Conservation (phyloP, 2,797 vertebrate genomes). For the Cuculus canorus region DNA sequence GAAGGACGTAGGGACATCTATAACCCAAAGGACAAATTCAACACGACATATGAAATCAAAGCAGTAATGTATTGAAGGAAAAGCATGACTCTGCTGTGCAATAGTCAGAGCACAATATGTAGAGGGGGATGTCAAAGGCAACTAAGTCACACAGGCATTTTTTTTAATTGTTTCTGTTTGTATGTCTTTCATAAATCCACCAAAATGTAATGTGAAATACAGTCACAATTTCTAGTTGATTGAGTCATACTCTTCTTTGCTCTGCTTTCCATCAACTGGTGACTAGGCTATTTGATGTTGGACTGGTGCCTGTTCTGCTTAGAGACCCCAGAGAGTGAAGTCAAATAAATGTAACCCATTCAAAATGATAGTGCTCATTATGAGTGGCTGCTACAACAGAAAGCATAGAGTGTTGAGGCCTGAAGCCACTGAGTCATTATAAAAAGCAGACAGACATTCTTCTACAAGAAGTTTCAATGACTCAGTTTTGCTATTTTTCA, state of each 20-base stretch:
- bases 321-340: neutral
- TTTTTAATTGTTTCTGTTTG: neutral
- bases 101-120: neutral
- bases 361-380: neutral
- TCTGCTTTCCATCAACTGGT: neutral
- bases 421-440: accelerated
- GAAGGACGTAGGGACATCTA: neutral
- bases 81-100: neutral
- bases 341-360: neutral
- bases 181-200: neutral
- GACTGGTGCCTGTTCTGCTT: neutral
- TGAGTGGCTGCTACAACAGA: neutral
- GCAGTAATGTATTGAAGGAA: neutral
- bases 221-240: neutral
- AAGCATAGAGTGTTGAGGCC: neutral
- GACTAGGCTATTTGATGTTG: neutral
- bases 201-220: neutral
- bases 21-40: neutral
- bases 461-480: neutral
- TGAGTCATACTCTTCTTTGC: neutral
- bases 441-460: neutral
- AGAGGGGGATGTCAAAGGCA: neutral
- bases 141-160: neutral
- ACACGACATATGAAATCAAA: neutral
- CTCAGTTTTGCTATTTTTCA: neutral